Base-by-base conservation (phyloP, 2,888 invertebrate genomes). In the Synanthedon formicaeformis region DNA sequence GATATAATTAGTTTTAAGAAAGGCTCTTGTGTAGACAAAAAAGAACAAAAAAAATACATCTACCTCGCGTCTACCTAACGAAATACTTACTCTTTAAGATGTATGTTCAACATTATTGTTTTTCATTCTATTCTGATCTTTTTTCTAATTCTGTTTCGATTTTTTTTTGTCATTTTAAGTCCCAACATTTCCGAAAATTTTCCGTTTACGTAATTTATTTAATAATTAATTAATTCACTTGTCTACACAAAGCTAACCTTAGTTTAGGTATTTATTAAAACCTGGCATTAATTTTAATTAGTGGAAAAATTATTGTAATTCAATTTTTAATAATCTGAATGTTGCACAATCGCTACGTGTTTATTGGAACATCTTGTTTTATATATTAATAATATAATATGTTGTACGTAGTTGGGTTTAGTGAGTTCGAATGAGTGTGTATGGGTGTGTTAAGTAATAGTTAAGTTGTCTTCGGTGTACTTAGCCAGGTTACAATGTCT, bases 1-100 rank as follows among this genome's bases (percentile, higher is more conserved):
- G 60, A 68, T 71, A 69, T 58, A 60, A 59, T 57, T 56, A 54
- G 48, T 12, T 52, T 52, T 52, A 41, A 53, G 41, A 40, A 51
- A 5, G 40, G 18, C 49, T 13, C 41, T 50, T 54, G 52, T 52
- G 41, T 40, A 50, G 40, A 53, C 13, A 55, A 16, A 11, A 54
- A 34, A 4, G 23, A 34, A 34, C 6, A 10, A 34, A 34, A 34
- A n/a, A 34, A 34, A 34, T 10, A 10, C 34, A 34, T 34, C 34
- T 34, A 34, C 34, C 34, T 34, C 34, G 34, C 34, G 34, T 10
- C n/a, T n/a, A 34, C 8, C 34, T 34, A 34, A 34, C 8, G 34
- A 34, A 34, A 34, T 1, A 13, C 53, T 53, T 57, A 18, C 18
- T 48, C 13, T 50, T 40, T 40, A 48, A 52, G 41, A 52, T 27